Conservation (phyloP, 1,140 invertebrate species). For the Stegodyphus mimosarum region DNA sequence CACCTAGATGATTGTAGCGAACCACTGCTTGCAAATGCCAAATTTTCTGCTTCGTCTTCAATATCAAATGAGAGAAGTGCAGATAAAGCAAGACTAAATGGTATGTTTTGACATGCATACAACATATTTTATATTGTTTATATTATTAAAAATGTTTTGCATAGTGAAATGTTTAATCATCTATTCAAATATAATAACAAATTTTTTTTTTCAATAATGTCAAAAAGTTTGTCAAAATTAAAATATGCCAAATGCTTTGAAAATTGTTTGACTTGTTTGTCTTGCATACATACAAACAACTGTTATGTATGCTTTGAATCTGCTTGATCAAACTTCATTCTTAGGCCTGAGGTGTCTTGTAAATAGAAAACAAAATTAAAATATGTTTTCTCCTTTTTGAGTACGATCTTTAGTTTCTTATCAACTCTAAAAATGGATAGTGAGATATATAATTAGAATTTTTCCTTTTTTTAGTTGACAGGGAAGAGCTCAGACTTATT, state of each 20-base stretch:
- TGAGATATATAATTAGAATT: too few relatives aligned
- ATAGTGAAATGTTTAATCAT: background rate
- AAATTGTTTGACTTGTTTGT: background rate
- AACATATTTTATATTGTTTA: too few relatives aligned
- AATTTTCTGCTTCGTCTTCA: conserved; percentile 38
- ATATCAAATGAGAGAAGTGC: conserved; percentile 45
- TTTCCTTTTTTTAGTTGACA: too few relatives aligned
- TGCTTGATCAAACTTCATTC: too few relatives aligned
- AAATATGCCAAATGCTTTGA: background rate
- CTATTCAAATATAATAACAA: background rate
- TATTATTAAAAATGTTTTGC: background rate
- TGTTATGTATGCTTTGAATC: too few relatives aligned
- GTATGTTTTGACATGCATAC: conserved; percentile 3
- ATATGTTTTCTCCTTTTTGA: too few relatives aligned
- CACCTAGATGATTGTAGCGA: conserved; percentile 48
- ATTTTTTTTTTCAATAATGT: background rate
- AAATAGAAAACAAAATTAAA: too few relatives aligned
- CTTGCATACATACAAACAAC: background rate
- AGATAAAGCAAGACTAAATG: conserved; percentile 54
- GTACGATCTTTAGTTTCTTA: too few relatives aligned
- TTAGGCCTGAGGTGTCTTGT: too few relatives aligned
- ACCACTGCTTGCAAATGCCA: conserved; percentile 45
- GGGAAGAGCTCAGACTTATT: too few relatives aligned
- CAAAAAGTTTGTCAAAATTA: background rate
- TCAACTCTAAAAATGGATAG: too few relatives aligned